Evolutionary conservation across 1,140 invertebrate genomes (phyloP).

Genomic region (Ylistrum balloti): DNA sequence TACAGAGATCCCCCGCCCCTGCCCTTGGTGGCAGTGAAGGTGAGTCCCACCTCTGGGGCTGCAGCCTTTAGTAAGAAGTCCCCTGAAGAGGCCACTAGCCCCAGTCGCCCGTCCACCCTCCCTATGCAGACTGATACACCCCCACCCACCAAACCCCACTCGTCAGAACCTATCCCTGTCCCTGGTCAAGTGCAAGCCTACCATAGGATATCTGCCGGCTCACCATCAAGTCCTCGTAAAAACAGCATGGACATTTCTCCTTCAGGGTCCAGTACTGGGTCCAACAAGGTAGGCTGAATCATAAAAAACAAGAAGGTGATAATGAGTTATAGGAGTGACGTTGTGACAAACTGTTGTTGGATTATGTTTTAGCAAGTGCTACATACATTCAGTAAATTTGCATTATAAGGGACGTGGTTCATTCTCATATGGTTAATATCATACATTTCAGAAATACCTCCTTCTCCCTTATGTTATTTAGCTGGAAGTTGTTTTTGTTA

Average conservation of each 20-base stretch:
- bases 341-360: no score
- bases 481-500: no score
- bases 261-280: conserved; percentile 1
- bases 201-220: conserved; percentile 81
- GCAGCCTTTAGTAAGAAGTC: conserved; percentile 65
- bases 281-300: not conserved
- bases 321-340: no score
- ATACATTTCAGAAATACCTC: no score
- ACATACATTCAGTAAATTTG: no score
- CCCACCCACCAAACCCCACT: conserved; percentile 59
- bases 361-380: no score
- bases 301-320: no score
- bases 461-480: no score
- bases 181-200: conserved; percentile 87
- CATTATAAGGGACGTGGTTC: no score
- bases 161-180: conserved; percentile 88
- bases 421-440: no score
- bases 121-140: conserved; percentile 63
- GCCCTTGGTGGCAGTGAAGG: conserved; percentile 58
- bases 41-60: conserved; percentile 59
- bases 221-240: conserved; percentile 66
- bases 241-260: conserved; percentile 62
- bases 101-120: conserved; percentile 73
- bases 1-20: conserved; percentile 49
- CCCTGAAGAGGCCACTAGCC: conserved; percentile 59